Conservation (phyloP, 2,797 vertebrate species). For the Phrynocephalus guinanensis region DNA sequence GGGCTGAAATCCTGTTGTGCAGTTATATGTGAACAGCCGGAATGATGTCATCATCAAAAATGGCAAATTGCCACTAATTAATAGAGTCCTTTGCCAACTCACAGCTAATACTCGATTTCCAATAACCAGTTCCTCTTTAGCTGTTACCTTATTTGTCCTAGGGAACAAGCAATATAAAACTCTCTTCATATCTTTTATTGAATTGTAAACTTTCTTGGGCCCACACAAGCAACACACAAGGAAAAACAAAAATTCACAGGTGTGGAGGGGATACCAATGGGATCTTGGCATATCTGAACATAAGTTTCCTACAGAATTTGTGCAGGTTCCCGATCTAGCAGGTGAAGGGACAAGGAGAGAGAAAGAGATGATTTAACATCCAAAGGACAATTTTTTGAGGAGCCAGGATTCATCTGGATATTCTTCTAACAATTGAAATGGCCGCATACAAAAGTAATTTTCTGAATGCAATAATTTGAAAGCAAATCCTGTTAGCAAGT, state of each 20-base stretch:
- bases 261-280: neutral
- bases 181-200: neutral
- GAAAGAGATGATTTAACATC: neutral
- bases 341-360: neutral
- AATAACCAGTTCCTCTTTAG: neutral
- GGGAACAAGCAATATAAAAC: neutral
- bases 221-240: neutral
- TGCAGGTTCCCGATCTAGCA: neutral
- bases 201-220: neutral
- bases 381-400: neutral
- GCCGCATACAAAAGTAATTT: constrained; percentile 30
- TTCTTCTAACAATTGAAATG: constrained; percentile 25
- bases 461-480: constrained; percentile 33
- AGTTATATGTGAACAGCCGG: neutral
- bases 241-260: neutral
- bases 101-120: no score
- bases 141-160: neutral
- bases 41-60: no score
- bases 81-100: no score
- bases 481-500: neutral
- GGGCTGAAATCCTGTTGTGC: no score
- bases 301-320: neutral
- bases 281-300: neutral
- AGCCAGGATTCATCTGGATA: neutral
- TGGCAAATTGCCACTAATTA: no score